Evolutionary conservation across 2,113 vertebrate species (phyloP).

Genomic region (Piprites chloris): DNA sequence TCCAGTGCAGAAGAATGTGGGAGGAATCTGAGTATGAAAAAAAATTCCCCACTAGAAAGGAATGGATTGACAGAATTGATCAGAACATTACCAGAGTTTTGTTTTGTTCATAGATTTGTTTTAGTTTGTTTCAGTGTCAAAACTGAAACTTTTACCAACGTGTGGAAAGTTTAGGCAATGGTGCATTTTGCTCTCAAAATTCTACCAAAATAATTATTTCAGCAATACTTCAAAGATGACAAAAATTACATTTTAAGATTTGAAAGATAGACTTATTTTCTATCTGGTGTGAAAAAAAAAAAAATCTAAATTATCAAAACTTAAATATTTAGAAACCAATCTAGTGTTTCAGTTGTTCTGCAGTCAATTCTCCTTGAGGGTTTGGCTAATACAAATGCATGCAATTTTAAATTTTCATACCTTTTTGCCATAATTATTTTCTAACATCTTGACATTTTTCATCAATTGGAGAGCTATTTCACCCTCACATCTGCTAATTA

Average conservation of each 20-base stretch:
- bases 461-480: not conserved
- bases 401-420: not conserved
- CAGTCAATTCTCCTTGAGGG: not conserved
- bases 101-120: rapidly evolving
- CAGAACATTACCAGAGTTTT: not conserved
- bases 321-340: not conserved
- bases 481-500: conserved; percentile 4
- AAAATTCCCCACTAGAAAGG: conserved; percentile 10
- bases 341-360: not conserved
- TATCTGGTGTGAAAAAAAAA: not conserved
- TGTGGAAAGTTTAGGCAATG: rapidly evolving
- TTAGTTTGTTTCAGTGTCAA: not conserved
- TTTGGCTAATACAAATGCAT: not conserved
- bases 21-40: not conserved
- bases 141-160: not conserved
- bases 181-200: not conserved
- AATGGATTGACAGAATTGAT: conserved; percentile 4
- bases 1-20: not conserved
- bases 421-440: not conserved
- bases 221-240: not conserved
- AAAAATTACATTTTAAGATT: not conserved
- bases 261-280: not conserved
- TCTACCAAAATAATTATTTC: not conserved
- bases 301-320: not conserved
- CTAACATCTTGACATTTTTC: not conserved